phyloP scores from a whole-genome alignment of 2,888 invertebrate genomes.

The Perizoma affinitatum region DNA sequence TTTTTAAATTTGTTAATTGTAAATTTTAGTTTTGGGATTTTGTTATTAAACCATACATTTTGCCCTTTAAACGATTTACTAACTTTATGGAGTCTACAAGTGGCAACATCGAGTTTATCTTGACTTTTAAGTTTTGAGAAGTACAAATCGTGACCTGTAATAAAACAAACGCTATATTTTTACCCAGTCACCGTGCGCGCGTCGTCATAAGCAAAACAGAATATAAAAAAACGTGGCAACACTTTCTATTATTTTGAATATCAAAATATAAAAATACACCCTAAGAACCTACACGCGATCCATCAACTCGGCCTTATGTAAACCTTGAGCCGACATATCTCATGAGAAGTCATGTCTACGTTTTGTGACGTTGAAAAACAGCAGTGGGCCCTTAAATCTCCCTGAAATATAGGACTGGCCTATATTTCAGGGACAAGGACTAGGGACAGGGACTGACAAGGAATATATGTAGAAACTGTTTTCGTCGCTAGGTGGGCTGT shows the following conservation, averaged over 20 bases:
- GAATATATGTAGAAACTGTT: neutral
- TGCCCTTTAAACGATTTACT: too few species aligned
- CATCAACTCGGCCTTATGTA: conserved; percentile 37
- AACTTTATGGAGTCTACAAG: too few species aligned
- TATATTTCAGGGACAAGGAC: too few species aligned
- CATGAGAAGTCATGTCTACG: conserved; percentile 38
- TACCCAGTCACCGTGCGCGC: neutral
- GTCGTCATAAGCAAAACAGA: too few species aligned
- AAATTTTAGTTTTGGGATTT: too few species aligned
- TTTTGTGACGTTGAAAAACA: conserved; percentile 39
- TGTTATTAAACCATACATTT: too few species aligned
- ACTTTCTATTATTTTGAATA: conserved; percentile 8
- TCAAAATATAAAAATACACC: conserved; percentile 8
- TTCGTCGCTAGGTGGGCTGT: neutral
- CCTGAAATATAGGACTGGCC: conserved; percentile 14
- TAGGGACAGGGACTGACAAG: too few species aligned
- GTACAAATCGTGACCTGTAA: too few species aligned
- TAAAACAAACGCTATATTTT: neutral
- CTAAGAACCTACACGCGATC: conserved; percentile 20
- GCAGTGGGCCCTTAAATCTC: conserved; percentile 15
- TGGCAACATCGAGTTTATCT: too few species aligned
- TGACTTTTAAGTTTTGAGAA: too few species aligned
- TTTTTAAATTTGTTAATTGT: too few species aligned
- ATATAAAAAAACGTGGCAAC: too few species aligned
- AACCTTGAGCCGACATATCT: conserved; percentile 34